Evolutionary conservation across 2,888 invertebrate genomes (phyloP).

Genomic region (Linnaemya vulpina): DNA sequence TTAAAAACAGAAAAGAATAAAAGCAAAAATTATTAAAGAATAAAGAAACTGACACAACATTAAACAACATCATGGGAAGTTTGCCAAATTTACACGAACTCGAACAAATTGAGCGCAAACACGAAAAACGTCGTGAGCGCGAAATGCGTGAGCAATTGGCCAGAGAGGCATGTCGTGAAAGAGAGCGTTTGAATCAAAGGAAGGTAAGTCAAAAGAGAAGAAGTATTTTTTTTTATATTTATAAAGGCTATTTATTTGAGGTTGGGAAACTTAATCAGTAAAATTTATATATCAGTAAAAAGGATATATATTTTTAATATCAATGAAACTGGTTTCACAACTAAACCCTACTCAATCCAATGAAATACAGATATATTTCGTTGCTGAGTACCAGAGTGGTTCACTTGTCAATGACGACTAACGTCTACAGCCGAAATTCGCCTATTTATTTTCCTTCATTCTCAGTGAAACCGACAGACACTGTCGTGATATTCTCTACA

Average conservation of each 20-base stretch:
- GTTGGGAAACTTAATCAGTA: no score
- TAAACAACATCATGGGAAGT: slow-evolving; percentile 85
- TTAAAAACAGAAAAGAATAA: background rate
- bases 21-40: slow-evolving; percentile 12
- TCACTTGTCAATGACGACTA: no score
- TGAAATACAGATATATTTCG: no score
- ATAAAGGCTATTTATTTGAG: background rate
- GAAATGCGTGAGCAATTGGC: slow-evolving; percentile 78
- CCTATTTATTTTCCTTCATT: no score
- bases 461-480: no score
- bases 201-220: slow-evolving; percentile 76
- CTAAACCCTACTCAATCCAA: no score
- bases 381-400: no score
- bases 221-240: slow-evolving; percentile 26
- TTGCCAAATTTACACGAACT: slow-evolving; percentile 87
- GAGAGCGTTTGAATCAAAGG: slow-evolving; percentile 79
- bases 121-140: slow-evolving; percentile 79
- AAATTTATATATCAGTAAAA: no score
- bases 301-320: no score
- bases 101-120: slow-evolving; percentile 82
- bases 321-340: no score
- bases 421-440: no score
- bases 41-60: slow-evolving; percentile 23
- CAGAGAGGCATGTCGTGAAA: slow-evolving; percentile 79
- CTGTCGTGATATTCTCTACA: no score